Percentiles rank a stretch among this genome's conserved stretches.
phyloP scores from a whole-genome alignment of 2,797 vertebrate genomes.

The Anabas testudineus region DNA sequence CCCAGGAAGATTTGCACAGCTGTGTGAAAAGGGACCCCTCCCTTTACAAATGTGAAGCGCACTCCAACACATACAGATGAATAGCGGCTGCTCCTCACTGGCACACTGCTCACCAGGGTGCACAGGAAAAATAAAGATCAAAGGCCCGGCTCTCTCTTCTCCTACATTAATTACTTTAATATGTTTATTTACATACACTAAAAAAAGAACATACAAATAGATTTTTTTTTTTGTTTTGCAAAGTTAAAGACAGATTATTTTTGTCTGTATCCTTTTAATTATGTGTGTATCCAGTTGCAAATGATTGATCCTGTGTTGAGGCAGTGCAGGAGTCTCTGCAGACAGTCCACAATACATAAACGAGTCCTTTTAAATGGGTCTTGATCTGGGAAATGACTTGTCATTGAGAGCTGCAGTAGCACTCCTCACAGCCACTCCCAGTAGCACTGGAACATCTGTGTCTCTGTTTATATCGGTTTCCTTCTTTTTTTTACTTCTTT shows the following conservation, averaged over 20 bases:
- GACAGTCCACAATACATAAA: conserved; percentile 40
- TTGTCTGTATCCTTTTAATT: conserved; percentile 4
- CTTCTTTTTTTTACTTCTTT: conserved; percentile 27
- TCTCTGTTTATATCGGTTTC: conserved; percentile 33
- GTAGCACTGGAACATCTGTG: conserved; percentile 57
- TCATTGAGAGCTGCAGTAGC: conserved; percentile 59
- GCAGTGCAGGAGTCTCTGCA: conserved; percentile 16
- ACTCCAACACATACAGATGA: conserved; percentile 74
- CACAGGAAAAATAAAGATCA: conserved; percentile 72
- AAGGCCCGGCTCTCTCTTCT: conserved; percentile 43
- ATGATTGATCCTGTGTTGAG: not conserved
- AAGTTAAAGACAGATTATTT: conserved; percentile 1
- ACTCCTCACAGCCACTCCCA: conserved; percentile 47
- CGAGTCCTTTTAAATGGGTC: conserved; percentile 52
- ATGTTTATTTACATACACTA: conserved; percentile 57
- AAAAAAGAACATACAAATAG: conserved; percentile 36
- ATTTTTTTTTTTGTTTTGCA: conserved; percentile 17
- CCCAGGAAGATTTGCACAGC: conserved; percentile 89
- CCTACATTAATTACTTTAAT: conserved; percentile 70
- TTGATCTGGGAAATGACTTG: conserved; percentile 68
- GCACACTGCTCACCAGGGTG: conserved; percentile 53
- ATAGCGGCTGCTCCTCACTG: conserved; percentile 47
- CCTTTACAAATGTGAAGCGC: conserved; percentile 76
- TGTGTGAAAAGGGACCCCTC: conserved; percentile 82
- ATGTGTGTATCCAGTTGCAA: not conserved